phyloP scores from a whole-genome alignment of 2,113 vertebrate genomes.

The Poeciliopsis prolifica region DNA sequence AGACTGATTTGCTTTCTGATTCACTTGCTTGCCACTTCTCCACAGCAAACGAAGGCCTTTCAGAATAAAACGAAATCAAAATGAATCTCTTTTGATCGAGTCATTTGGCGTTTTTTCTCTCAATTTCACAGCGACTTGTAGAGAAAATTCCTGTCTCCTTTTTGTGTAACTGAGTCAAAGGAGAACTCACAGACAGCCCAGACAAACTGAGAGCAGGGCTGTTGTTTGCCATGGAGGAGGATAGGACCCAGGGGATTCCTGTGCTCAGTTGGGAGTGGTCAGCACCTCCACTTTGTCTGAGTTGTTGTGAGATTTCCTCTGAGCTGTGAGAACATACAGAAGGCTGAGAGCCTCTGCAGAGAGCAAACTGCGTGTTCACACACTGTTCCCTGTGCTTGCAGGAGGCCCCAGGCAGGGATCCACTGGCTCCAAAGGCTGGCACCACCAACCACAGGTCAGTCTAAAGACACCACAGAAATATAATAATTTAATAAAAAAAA shows the following conservation, averaged over 20 bases:
- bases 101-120: slow-evolving; percentile 9
- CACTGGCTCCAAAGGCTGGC: slow-evolving; percentile 42
- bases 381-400: slow-evolving; percentile 71
- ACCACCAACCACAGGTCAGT: slow-evolving; percentile 76
- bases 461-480: slow-evolving; percentile 19
- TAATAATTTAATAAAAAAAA: neutral
- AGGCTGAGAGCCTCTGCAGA: slow-evolving; percentile 38
- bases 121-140: slow-evolving; percentile 4
- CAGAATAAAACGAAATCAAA: slow-evolving; percentile 16
- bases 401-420: slow-evolving; percentile 59
- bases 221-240: slow-evolving; percentile 55
- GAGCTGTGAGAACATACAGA: slow-evolving; percentile 56
- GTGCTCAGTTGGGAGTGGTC: slow-evolving; percentile 77
- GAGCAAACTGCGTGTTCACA: slow-evolving; percentile 46
- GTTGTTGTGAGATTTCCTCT: slow-evolving; percentile 74
- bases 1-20: slow-evolving; percentile 52
- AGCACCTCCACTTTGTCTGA: slow-evolving; percentile 73
- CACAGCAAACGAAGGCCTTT: slow-evolving; percentile 29
- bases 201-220: slow-evolving; percentile 45
- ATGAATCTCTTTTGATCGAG: slow-evolving; percentile 9
- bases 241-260: slow-evolving; percentile 79
- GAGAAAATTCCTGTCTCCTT: slow-evolving; percentile 21
- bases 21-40: slow-evolving; percentile 50
- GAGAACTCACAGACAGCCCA: slow-evolving; percentile 44
- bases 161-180: slow-evolving; percentile 33